Conservation (phyloP, 2,888 invertebrate genomes). For the Myathropa florea region DNA sequence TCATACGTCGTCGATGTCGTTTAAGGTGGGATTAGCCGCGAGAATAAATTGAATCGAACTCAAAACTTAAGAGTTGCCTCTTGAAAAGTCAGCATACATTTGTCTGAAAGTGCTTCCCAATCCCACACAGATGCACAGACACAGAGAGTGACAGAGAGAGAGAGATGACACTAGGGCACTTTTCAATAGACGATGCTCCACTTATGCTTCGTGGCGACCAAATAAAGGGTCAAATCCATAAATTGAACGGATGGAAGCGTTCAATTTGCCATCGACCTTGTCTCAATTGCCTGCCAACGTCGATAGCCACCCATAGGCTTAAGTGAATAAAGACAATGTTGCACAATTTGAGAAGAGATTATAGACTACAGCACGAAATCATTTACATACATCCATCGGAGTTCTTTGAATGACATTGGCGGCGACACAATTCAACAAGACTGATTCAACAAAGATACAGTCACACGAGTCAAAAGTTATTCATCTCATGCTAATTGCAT, state of each 20-base stretch:
- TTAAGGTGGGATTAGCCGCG: constrained; percentile 45
- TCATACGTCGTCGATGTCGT: constrained; percentile 28
- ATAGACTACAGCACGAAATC: constrained; percentile 14
- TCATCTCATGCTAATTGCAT: constrained; percentile 62
- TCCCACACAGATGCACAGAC: constrained; percentile 44
- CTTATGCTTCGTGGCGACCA: background rate
- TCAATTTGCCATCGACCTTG: constrained; percentile 56
- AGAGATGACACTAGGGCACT: constrained; percentile 4
- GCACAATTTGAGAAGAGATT: constrained; percentile 30
- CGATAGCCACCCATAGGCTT: background rate
- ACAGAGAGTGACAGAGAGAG: background rate
- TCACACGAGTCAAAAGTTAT: constrained; percentile 29
- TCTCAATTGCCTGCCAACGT: constrained; percentile 51
- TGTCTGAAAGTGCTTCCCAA: background rate
- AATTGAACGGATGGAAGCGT: constrained; percentile 10
- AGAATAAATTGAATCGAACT: constrained; percentile 58
- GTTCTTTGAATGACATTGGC: constrained; percentile 49
- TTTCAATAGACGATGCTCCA: constrained; percentile 11
- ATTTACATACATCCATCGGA: constrained; percentile 26
- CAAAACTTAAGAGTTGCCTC: constrained; percentile 37
- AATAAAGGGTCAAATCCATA: constrained; percentile 58
- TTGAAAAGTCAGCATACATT: no score
- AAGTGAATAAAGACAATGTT: constrained; percentile 1
- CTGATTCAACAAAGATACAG: constrained; percentile 10
- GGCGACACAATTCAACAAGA: background rate